Conservation (phyloP, 2,113 vertebrate genomes). For the Emydocephalus ijimae region DNA sequence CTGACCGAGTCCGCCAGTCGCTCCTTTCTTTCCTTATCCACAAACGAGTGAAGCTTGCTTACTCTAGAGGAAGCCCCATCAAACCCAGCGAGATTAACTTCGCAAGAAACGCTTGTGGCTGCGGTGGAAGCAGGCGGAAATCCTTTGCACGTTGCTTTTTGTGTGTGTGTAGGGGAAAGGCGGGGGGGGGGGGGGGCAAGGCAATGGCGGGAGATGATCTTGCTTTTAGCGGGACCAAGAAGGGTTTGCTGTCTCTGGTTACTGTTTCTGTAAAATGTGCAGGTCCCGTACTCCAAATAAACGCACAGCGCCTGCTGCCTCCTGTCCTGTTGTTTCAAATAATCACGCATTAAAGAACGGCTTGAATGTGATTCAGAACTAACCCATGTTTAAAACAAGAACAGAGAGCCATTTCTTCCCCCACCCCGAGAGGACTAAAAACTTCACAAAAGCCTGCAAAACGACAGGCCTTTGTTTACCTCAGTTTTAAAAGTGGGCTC, state of each 20-base stretch:
- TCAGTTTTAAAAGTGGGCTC: not conserved
- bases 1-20: not conserved
- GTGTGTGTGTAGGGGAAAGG: no score
- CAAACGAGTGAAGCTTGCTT: not conserved
- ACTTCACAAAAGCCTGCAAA: not conserved
- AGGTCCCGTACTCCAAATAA: not conserved
- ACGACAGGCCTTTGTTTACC: not conserved
- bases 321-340: not conserved
- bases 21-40: not conserved
- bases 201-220: not conserved
- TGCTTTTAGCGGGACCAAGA: not conserved
- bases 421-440: not conserved
- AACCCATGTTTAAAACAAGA: not conserved
- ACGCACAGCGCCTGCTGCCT: not conserved
- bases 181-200: not conserved
- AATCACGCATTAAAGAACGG: not conserved
- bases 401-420: not conserved
- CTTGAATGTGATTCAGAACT: not conserved
- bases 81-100: not conserved
- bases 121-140: not conserved
- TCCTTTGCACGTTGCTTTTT: not conserved
- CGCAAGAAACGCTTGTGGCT: not conserved
- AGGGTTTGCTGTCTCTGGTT: not conserved
- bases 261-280: not conserved
- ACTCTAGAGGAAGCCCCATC: not conserved